A percentile compares a stretch with the other conserved stretches of the same genome.
These are phyloP conservation scores for Cephus pygmeus DNA, from an alignment of 2,888 invertebrate genomes.

Conservation along the genomic window DNA sequence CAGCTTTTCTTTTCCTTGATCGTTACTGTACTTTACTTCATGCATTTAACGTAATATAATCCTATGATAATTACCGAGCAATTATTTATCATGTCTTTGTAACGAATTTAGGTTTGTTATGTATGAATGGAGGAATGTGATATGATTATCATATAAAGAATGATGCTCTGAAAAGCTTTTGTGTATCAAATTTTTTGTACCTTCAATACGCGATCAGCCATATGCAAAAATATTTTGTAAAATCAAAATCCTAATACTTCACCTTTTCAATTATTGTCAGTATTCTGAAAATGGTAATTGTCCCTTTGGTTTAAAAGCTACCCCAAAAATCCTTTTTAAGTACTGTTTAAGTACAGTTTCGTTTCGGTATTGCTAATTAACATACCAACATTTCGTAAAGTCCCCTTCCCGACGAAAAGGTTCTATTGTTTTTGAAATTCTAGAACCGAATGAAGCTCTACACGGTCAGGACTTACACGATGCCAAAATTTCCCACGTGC, in stretches of 20 bases:
- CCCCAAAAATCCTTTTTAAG: not conserved
- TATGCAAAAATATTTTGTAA: not conserved
- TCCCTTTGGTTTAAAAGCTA: not conserved
- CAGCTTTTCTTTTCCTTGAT: not conserved
- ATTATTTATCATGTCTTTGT: conserved; percentile 35
- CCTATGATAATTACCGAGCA: not conserved
- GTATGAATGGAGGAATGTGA: conserved; percentile 41
- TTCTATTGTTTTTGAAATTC: not conserved
- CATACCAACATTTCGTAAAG: not conserved
- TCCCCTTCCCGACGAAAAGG: not conserved
- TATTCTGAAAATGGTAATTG: not conserved
- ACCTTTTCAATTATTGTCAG: not conserved
- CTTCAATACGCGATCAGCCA: not conserved
- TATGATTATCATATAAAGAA: conserved; percentile 41
- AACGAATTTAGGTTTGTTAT: conserved; percentile 40
- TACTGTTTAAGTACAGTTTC: not conserved
- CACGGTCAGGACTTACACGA: not conserved
- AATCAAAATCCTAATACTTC: not conserved
- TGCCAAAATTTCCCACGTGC: not conserved
- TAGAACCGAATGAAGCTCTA: not conserved
- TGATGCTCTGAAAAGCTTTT: conserved; percentile 30
- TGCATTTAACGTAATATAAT: not conserved
- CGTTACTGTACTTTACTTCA: not conserved
- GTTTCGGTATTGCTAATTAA: not conserved
- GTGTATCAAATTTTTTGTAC: not conserved